Base-by-base conservation (phyloP, 2,797 vertebrate species). In the Helostoma temminkii region DNA sequence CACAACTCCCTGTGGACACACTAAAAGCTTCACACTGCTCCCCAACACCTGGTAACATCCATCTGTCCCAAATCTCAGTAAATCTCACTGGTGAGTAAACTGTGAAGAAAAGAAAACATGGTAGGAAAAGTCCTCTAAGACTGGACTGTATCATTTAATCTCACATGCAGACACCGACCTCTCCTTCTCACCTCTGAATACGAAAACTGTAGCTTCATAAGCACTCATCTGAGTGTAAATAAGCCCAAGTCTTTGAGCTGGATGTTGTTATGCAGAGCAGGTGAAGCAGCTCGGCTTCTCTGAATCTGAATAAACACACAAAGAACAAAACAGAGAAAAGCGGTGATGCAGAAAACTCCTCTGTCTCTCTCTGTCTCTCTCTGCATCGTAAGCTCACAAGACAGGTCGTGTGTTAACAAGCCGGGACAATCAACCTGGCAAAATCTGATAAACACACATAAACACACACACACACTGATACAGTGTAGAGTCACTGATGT, bases 181-280 rank as follows among this genome's bases (percentile, higher is more conserved):
- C 9, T 8, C 39, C 1, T 6, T 5, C 52, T 37, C 66, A 37
- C 63, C 59, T 63, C 36, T 2, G 34, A 9, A 46, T 25, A 4
- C n/a, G 5, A 9, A 48, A 9, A n/a, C 18, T 7, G 50, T 12
- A 3, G 46, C 43, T 78, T 36, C 32, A 45, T n/a, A 69, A 76
- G 68, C 30, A 21, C 54, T 72, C 65, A 39, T 52, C 62, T 49
- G 50, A 39, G 68, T 57, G 60, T 67, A 49, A 76, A 66, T 58
- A 39, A 80, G 50, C 37, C 43, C 49, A 36, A 41, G 50, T 67
- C 34, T 73, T 58, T 14, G 21, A 59, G 32, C 26, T 5, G 9
- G 58, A 9, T 49, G 66, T 79, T 81, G 19, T 69, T 74, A 78
- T 85, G 69, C 75, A 45, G 73, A 81, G 49, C 78, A 79, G 75